phyloP scores from a whole-genome alignment of 2,113 vertebrate species.

The Cyanoliseus patagonus region DNA sequence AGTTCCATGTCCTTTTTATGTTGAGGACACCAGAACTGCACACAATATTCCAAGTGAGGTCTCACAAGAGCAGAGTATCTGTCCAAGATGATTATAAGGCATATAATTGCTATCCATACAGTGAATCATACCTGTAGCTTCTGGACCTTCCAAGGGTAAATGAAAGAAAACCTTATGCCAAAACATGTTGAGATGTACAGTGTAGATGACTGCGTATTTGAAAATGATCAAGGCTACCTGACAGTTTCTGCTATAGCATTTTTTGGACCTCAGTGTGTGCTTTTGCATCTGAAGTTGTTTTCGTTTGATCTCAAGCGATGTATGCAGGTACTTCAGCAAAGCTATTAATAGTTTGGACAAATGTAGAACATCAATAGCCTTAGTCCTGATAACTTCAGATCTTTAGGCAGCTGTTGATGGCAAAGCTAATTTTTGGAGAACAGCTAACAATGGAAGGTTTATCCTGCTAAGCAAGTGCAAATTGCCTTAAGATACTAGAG shows the following conservation, averaged over 20 bases:
- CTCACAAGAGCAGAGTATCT: no score
- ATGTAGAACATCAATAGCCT: neutral
- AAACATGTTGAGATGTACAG: accelerated
- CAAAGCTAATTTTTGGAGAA: neutral
- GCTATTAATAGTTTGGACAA: neutral
- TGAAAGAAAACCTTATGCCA: neutral
- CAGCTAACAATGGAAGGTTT: neutral
- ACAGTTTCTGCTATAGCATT: neutral
- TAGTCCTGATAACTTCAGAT: neutral
- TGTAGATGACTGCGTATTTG: neutral
- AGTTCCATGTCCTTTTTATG: no score
- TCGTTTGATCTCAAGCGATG: neutral
- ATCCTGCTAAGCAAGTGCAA: neutral
- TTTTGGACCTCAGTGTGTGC: neutral
- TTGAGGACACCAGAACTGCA: no score
- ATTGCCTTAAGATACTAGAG: neutral
- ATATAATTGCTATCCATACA: accelerated
- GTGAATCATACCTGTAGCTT: neutral
- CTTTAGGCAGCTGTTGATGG: neutral
- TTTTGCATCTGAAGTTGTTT: neutral
- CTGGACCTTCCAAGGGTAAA: neutral
- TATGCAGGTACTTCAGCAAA: neutral
- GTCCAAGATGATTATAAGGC: neutral
- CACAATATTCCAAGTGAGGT: no score
- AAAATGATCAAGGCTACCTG: neutral